phyloP scores from a whole-genome alignment of 2,113 vertebrate species.

The Pteruthius melanotis region DNA sequence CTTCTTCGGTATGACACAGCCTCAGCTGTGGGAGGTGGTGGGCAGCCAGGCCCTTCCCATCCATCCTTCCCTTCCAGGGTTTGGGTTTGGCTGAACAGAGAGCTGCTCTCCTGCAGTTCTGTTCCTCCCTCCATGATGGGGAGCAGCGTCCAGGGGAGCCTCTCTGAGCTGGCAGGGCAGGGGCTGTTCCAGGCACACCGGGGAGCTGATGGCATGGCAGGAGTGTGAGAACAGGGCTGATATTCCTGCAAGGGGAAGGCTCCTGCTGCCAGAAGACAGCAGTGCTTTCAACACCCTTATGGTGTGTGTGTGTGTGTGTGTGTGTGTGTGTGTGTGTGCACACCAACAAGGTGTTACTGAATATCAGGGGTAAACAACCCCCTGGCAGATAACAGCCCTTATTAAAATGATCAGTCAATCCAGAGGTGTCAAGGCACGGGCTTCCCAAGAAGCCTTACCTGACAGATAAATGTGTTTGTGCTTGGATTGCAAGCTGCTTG shows the following conservation, averaged over 20 bases:
- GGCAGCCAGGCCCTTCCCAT: not conserved
- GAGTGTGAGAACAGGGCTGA: not conserved
- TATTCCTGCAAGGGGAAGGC: not conserved
- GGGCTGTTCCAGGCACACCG: not conserved
- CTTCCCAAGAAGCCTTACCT: not conserved
- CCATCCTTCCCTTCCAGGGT: not conserved
- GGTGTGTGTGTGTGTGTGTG: not conserved
- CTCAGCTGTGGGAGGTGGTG: rapidly evolving
- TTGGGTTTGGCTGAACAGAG: not conserved
- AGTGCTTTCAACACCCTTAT: rapidly evolving
- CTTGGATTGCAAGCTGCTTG: not conserved
- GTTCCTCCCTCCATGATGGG: not conserved
- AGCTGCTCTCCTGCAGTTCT: not conserved
- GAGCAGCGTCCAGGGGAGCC: not conserved
- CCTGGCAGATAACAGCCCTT: not conserved
- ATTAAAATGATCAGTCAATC: not conserved
- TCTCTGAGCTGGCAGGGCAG: not conserved
- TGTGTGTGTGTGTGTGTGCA: rapidly evolving
- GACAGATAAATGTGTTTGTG: not conserved
- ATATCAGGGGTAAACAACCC: not conserved
- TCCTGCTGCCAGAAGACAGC: not conserved
- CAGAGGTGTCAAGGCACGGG: not conserved
- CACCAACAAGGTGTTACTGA: rapidly evolving
- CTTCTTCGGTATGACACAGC: rapidly evolving
- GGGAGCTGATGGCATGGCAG: rapidly evolving